Base-by-base conservation (phyloP, 2,113 vertebrate species). In the Thryonomys swinderianus region DNA sequence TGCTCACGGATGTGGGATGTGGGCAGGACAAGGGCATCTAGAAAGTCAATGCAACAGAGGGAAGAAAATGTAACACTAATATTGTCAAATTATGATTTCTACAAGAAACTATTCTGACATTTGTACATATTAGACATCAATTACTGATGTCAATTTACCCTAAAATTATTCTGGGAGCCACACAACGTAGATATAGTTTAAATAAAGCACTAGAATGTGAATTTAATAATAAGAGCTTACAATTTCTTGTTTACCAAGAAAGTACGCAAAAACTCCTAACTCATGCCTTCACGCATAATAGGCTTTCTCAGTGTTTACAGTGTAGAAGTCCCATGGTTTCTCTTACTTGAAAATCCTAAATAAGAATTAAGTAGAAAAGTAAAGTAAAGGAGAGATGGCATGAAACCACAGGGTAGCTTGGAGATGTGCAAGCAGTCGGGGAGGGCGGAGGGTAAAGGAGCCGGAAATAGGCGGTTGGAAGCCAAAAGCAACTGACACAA, bases 191-290 rank as follows among this genome's bases (percentile, higher is more conserved):
- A 32, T 90, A 51, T 57, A 67, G 23, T 90, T 73, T 51, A 90
- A 61, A 7, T 27, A 83, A 67, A 62, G 37, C 21, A 83, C 23
- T 62, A 71, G 30, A 71, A 34, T 51, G 18, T 88, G 42, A 79
- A 34, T 85, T 17, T 84, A 88, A 48, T 32, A 45, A 71, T 23
- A 89, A 25, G 59, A 84, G 18, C 10, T 53, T 53, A 59, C 73
- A 74, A 55, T 42, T 59, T 32, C 23, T 88, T 83, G 34, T 40
- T 74, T 87, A 37, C 83, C 45, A 18, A 95, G 45, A 91, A 82
- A 83, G 48, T 17, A n/a, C n/a, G n/a, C n/a, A n/a, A n/a, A n/a
- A 92, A 73, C 34, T 82, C 42, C 66, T 82, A n/a, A 34, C 40
- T 37, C 8, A 27, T 37, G 34, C 4, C 3, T 53, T 7, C 45